Conservation (phyloP, 2,797 vertebrate genomes). For the Pampus argenteus region DNA sequence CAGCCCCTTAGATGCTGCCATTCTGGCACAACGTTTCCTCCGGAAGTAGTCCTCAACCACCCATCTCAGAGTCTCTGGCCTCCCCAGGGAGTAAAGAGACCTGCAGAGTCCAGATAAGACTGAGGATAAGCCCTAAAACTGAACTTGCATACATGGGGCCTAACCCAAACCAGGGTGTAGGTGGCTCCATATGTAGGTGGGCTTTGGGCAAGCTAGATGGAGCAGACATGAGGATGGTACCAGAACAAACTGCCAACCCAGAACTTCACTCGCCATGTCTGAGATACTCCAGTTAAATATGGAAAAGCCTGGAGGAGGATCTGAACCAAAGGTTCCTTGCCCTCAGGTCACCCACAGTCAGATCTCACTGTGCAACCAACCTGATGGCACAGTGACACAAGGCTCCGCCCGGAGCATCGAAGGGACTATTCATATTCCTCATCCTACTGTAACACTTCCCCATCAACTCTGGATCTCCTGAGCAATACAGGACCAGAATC, state of each 20-base stretch:
- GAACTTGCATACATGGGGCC: conserved; percentile 39
- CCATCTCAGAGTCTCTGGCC: conserved; percentile 44
- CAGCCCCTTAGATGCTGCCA: conserved; percentile 95
- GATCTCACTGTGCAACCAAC: conserved; percentile 68
- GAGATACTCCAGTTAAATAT: conserved; percentile 41
- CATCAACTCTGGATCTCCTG: conserved; percentile 60
- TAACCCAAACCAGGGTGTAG: conserved; percentile 35
- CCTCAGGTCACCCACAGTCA: conserved; percentile 57
- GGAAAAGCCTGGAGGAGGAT: conserved; percentile 49
- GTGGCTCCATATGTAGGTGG: conserved; percentile 17
- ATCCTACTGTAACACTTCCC: conserved; percentile 57
- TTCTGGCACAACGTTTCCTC: conserved; percentile 96
- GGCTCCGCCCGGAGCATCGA: conserved; percentile 57
- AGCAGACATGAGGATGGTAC: conserved; percentile 39
- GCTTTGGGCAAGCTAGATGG: conserved; percentile 46
- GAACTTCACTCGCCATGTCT: conserved; percentile 50
- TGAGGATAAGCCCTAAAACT: conserved; percentile 34
- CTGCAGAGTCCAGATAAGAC: conserved; percentile 53
- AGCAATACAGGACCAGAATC: conserved; percentile 82
- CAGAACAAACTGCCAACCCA: conserved; percentile 49
- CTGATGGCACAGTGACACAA: conserved; percentile 49
- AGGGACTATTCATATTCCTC: conserved; percentile 47
- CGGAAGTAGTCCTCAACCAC: conserved; percentile 86
- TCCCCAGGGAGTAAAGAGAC: conserved; percentile 26
- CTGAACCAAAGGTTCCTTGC: conserved; percentile 66